These are phyloP conservation scores for Chloroceryle amazona DNA, from an alignment of 2,797 vertebrate species.

Conservation along the genomic window DNA sequence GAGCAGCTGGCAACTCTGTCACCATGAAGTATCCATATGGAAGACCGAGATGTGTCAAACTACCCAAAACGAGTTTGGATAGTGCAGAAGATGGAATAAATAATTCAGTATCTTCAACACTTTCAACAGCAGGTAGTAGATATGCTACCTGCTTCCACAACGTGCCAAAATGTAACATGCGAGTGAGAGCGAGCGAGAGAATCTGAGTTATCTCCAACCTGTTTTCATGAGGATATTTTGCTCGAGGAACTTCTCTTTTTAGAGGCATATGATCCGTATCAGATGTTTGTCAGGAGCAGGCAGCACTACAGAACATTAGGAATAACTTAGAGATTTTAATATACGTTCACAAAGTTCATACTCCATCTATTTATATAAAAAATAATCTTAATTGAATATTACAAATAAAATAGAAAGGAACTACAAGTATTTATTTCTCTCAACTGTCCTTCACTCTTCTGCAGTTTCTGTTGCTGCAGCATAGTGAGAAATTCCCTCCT, in stretches of 20 bases:
- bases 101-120: slow-evolving; percentile 87
- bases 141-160: slow-evolving; percentile 86
- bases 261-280: slow-evolving; percentile 74
- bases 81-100: slow-evolving; percentile 86
- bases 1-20: slow-evolving; percentile 87
- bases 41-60: slow-evolving; percentile 87
- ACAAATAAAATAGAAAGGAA: slow-evolving; percentile 38
- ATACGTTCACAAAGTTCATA: not conserved
- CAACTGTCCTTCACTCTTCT: slow-evolving; percentile 33
- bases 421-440: slow-evolving; percentile 57
- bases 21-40: slow-evolving; percentile 88
- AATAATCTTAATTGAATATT: slow-evolving; percentile 13
- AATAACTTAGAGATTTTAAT: slow-evolving; percentile 40
- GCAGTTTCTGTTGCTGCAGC: slow-evolving; percentile 42
- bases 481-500: slow-evolving; percentile 34
- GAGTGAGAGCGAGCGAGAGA: slow-evolving; percentile 65
- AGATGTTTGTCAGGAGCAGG: slow-evolving; percentile 75
- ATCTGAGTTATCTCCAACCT: slow-evolving; percentile 76
- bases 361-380: not conserved
- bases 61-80: slow-evolving; percentile 85
- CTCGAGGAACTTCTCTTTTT: slow-evolving; percentile 77
- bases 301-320: slow-evolving; percentile 64
- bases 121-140: slow-evolving; percentile 86
- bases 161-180: slow-evolving; percentile 82
- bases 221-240: slow-evolving; percentile 78